Evolutionary conservation across 2,888 invertebrate species (phyloP).

Genomic region (Pardosa pseudoannulata): DNA sequence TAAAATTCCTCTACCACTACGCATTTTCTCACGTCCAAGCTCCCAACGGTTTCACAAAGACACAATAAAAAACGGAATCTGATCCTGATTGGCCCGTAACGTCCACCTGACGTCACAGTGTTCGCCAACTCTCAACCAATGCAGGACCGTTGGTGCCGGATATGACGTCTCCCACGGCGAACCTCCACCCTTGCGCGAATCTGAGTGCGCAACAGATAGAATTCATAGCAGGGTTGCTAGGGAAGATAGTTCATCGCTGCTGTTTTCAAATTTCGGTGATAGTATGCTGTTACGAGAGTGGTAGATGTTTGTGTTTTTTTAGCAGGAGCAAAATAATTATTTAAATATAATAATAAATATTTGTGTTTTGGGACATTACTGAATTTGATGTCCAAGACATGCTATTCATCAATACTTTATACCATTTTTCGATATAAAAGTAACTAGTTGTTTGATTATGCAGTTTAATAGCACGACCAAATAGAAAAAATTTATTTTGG

Average conservation of each 20-base stretch:
- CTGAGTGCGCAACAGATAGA: conserved; percentile 63
- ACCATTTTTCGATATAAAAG: too few species aligned
- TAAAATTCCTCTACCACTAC: conserved; percentile 4
- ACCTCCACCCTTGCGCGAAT: conserved; percentile 71
- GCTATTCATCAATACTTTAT: too few species aligned
- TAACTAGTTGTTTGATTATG: too few species aligned
- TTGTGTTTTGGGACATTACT: too few species aligned
- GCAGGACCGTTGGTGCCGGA: conserved; percentile 53
- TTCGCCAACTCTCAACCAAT: conserved; percentile 62
- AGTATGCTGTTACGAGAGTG: not conserved
- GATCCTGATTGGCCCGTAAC: conserved; percentile 43
- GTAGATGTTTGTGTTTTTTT: too few species aligned
- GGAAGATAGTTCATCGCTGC: not conserved
- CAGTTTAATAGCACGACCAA: too few species aligned
- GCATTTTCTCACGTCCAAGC: conserved; percentile 19
- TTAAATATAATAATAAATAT: too few species aligned
- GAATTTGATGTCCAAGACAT: too few species aligned
- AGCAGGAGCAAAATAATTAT: too few species aligned
- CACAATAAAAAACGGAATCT: conserved; percentile 34
- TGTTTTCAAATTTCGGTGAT: not conserved
- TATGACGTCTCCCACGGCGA: conserved; percentile 55
- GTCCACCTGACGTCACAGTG: conserved; percentile 39
- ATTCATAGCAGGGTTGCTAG: conserved; percentile 26
- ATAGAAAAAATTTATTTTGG: too few species aligned
- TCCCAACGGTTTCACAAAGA: conserved; percentile 51